Evolutionary conservation across 2,797 vertebrate species (phyloP), one percentile per base, ranked within the genome.

Genomic region (Hoplostethus mediterraneus): DNA sequence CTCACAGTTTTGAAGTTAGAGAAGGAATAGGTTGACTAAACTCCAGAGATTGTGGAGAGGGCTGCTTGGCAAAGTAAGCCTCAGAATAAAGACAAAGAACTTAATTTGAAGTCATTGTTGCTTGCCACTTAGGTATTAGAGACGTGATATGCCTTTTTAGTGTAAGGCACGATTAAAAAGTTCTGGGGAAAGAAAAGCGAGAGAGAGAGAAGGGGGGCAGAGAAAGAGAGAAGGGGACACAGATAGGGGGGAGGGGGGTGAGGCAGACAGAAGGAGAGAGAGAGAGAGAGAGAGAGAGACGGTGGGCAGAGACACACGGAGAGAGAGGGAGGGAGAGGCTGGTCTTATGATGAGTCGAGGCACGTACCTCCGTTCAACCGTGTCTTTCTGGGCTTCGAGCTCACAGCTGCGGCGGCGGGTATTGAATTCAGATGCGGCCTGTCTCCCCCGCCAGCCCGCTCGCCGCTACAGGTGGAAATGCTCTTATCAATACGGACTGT

Each of bases 301-400:
- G 68, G 71, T 71, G 73, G 49, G 16, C 7, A n/a, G 49, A 30
- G 16, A 36, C 7, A 61, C 38, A 52, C 5, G 79, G 75, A 77
- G 80, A 75, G 77, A 77, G 73, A 77, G 78, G 76, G 80, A 58
- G 54, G 63, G 67, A 53, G 73, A 82, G 75, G 71, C 78, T 40
- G 44, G 11, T 91, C 91, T 89, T 84, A 92, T 94, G 93, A 90
- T 89, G 90, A 95, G 92, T 94, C 93, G 85, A 90, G 87, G 91
- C 94, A 94, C 93, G 94, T 94, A 87, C 60, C 86, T 83, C 90
- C 90, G 90, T 85, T 94, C 91, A 92, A 82, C 81, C 92, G 91
- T 92, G 94, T 90, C 92, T 93, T 88, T 91, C 87, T 90, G 89
- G 85, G 80, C 81, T 86, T 36, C 25, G 79, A 83, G 86, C 89